Evolutionary conservation across 2,797 vertebrate genomes (phyloP), one percentile per base, ranked within the genome.

Genomic region (Phalanger gymnotis): DNA sequence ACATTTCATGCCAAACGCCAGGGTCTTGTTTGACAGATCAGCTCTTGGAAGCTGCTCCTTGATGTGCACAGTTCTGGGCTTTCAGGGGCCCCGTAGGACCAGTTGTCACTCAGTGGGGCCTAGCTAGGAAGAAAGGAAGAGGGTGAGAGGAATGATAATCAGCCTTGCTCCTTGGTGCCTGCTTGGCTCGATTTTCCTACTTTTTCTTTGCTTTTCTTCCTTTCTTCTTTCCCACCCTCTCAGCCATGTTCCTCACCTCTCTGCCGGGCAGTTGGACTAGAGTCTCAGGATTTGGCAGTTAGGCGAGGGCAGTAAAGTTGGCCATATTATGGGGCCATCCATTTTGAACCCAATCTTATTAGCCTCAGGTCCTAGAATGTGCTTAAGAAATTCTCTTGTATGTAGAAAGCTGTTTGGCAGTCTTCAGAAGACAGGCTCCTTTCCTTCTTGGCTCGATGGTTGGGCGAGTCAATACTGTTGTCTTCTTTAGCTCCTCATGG

Each of bases 121-220:
- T 0, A 7, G 1, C 27, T 51, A n/a, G 10, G 31, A 31, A 56
- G 93, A 27, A 12, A 34, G 53, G 53, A 5, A 4, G 87, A 6
- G 58, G 81, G 2, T 2, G 0, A 2, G 27, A 53, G 89, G 81
- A 53, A 12, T 11, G n/a, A 0, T 6, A n/a, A n/a, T 0, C 0
- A 5, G n/a, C n/a, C 19, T 57, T 30, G 28, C n/a, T 2, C n/a
- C 40, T 7, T 40, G 0, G 1, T 3, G 5, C 34, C 31, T 19
- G 6, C 54, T 47, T 22, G 40, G 19, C 47, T 92, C 34, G 31
- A 30, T 94, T 54, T 54, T 25, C 31, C 57, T 54, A 27, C 52
- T 91, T 14, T 4, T 66, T 16, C 61, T 66, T n/a, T 66, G 34
- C 61, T 16, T 73, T 16, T 22, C 61, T 19, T 81, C 40, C 4